Conservation (phyloP, 2,888 invertebrate genomes). For the Lutraria lutraria region DNA sequence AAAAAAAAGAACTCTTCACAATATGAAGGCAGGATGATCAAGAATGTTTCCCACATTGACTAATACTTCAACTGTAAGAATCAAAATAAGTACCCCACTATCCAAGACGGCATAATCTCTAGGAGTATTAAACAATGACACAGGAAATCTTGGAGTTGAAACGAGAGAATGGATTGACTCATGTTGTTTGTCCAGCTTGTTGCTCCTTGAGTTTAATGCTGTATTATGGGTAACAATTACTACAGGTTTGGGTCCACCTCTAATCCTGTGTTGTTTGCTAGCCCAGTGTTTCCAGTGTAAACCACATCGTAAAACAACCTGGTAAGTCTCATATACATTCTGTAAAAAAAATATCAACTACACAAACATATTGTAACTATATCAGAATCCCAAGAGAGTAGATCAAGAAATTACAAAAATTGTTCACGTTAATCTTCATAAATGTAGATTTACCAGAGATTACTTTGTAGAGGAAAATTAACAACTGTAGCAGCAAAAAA, state of each 20-base stretch:
- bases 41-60: too few relatives aligned
- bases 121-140: slow-evolving; percentile 46
- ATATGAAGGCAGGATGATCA: too few relatives aligned
- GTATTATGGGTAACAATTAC: slow-evolving; percentile 5
- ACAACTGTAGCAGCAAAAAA: too few relatives aligned
- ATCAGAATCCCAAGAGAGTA: too few relatives aligned
- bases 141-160: slow-evolving; percentile 52
- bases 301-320: slow-evolving; percentile 78
- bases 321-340: slow-evolving; percentile 77
- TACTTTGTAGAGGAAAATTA: too few relatives aligned
- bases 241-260: slow-evolving; percentile 40
- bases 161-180: slow-evolving; percentile 7
- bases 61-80: neutral
- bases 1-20: too few relatives aligned
- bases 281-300: slow-evolving; percentile 81
- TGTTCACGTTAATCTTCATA: too few relatives aligned
- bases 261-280: slow-evolving; percentile 43
- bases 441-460: too few relatives aligned
- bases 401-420: too few relatives aligned
- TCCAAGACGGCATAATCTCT: slow-evolving; percentile 31
- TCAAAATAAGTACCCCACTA: neutral
- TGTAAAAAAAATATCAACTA: slow-evolving; percentile 51
- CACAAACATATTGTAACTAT: neutral
- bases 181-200: neutral
- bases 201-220: neutral